Percentiles rank a stretch among this genome's conserved stretches.
These are phyloP conservation scores for Monopterus albus DNA, from an alignment of 2,113 vertebrate species.

Conservation along the genomic window DNA sequence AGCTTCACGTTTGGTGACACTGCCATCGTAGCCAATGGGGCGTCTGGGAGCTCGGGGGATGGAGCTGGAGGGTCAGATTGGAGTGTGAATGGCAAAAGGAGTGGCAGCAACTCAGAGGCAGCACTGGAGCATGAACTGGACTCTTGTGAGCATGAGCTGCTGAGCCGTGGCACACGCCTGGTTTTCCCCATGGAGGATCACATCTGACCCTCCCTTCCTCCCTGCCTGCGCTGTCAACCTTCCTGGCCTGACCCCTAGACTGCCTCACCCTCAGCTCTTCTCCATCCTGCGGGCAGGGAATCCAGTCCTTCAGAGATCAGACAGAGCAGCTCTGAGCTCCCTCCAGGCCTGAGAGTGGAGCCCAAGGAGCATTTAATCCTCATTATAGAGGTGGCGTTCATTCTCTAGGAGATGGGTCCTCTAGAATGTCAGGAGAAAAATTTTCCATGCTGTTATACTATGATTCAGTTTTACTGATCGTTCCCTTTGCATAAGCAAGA, in stretches of 20 bases:
- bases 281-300: slow-evolving; percentile 14
- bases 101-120: slow-evolving; percentile 89
- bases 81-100: slow-evolving; percentile 82
- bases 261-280: slow-evolving; percentile 27
- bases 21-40: slow-evolving; percentile 92
- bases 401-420: slow-evolving; percentile 25
- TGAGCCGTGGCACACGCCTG: slow-evolving; percentile 91
- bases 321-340: slow-evolving; percentile 25
- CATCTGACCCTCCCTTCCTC: slow-evolving; percentile 78
- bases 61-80: slow-evolving; percentile 72
- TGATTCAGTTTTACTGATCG: slow-evolving; percentile 30
- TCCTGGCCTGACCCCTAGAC: slow-evolving; percentile 19
- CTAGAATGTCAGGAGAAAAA: not conserved
- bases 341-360: slow-evolving; percentile 11
- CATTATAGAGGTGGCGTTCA: slow-evolving; percentile 34
- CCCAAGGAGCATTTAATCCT: slow-evolving; percentile 45
- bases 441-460: slow-evolving; percentile 31
- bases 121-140: slow-evolving; percentile 91
- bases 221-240: not conserved
- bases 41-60: slow-evolving; percentile 81
- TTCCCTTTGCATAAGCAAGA: slow-evolving; percentile 12
- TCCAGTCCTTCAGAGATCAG: slow-evolving; percentile 31
- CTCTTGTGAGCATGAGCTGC: slow-evolving; percentile 89
- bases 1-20: slow-evolving; percentile 93
- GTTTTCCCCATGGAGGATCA: slow-evolving; percentile 96